Evolutionary conservation across 2,888 invertebrate species (phyloP).

Genomic region (Ophioninae sp.): DNA sequence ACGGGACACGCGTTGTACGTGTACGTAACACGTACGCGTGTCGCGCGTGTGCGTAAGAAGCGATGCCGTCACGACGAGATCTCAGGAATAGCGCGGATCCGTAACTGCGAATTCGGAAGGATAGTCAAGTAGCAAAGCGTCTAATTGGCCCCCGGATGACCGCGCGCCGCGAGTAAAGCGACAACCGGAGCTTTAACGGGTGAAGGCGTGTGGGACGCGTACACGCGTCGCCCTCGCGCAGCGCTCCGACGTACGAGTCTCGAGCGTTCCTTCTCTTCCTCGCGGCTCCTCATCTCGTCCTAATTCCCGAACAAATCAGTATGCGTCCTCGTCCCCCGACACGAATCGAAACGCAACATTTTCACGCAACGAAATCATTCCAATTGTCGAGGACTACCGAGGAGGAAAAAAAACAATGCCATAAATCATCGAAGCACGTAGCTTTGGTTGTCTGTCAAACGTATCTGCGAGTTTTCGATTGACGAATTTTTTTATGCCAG

Average conservation of each 20-base stretch:
- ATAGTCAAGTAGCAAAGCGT: constrained; percentile 29
- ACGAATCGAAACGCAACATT: constrained; percentile 32
- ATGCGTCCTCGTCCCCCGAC: constrained; percentile 34
- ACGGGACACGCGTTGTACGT: no score
- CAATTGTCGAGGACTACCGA: not conserved
- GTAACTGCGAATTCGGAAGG: constrained; percentile 53
- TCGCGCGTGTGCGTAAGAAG: not conserved
- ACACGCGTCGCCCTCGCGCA: not conserved
- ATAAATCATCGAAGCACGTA: not conserved
- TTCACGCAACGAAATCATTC: constrained; percentile 18
- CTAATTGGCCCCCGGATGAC: constrained; percentile 51
- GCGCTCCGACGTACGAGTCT: no score
- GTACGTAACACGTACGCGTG: not conserved
- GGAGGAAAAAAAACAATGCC: not conserved
- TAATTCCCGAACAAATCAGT: constrained; percentile 46
- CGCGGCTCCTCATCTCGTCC: constrained; percentile 27
- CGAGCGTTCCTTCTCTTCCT: constrained; percentile 26
- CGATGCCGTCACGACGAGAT: constrained; percentile 34
- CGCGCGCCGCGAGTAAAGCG: constrained; percentile 44
- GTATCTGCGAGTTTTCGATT: not conserved
- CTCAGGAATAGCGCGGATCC: constrained; percentile 11
- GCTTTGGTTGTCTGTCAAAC: not conserved
- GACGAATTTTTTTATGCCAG: no score
- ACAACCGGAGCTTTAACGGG: constrained; percentile 49
- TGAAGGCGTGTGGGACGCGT: constrained; percentile 52